Evolutionary conservation across 1,140 invertebrate genomes (phyloP).

Genomic region (Magallana angulata): DNA sequence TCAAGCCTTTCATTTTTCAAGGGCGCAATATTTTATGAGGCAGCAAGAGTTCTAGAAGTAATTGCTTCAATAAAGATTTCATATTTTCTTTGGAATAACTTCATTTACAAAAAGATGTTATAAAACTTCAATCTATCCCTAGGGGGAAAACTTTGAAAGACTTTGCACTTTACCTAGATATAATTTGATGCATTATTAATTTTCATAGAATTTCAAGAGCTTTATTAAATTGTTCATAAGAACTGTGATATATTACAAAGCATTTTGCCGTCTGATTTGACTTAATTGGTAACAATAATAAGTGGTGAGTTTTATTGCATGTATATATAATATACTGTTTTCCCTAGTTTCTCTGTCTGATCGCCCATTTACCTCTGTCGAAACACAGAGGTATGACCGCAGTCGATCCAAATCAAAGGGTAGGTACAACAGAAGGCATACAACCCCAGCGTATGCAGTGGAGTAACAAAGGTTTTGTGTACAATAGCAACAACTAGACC

Average conservation of each 20-base stretch:
- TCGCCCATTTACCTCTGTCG: background rate
- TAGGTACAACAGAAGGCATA: background rate
- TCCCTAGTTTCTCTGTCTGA: background rate
- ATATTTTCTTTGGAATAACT: too few species aligned
- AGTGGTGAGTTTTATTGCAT: too few species aligned
- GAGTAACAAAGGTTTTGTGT: conserved; percentile 5
- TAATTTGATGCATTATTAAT: too few species aligned
- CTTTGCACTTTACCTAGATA: too few species aligned
- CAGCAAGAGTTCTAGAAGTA: background rate
- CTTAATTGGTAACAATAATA: too few species aligned
- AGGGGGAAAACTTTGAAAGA: too few species aligned
- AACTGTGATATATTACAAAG: too few species aligned
- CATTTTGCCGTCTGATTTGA: too few species aligned
- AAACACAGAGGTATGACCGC: background rate
- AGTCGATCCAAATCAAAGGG: background rate
- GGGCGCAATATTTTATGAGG: background rate
- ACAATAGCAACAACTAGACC: background rate
- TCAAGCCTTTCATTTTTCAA: conserved; percentile 13
- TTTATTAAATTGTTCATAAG: too few species aligned
- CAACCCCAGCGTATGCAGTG: background rate
- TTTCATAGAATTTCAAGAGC: too few species aligned
- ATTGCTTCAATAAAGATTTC: background rate
- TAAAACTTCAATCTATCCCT: too few species aligned
- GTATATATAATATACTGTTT: background rate
- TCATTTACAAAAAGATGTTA: too few species aligned